phyloP scores from a whole-genome alignment of 1,140 invertebrate species.

The Zaprionus nigranus region DNA sequence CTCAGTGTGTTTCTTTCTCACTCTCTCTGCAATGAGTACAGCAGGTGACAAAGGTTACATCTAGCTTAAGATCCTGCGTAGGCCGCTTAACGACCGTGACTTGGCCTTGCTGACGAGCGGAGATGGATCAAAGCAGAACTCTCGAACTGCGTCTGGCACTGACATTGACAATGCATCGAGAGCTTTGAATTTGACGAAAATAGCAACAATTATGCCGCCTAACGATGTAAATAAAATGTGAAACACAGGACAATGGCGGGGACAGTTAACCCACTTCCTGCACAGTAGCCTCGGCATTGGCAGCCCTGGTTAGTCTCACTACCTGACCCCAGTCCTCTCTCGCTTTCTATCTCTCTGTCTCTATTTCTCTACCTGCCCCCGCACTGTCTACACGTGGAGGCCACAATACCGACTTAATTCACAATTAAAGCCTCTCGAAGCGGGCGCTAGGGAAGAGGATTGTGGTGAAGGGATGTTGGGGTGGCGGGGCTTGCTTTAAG shows the following conservation, averaged over 20 bases:
- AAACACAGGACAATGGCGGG: conserved; percentile 49
- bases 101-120: conserved; percentile 35
- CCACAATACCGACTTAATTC: conserved; percentile 84
- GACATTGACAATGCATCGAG: conserved; percentile 79
- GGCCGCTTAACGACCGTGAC: conserved; percentile 42
- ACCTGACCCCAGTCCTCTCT: neutral
- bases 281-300: conserved; percentile 76
- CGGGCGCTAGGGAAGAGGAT: conserved; percentile 18
- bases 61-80: conserved; percentile 21
- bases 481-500: conserved; percentile 43
- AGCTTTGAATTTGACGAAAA: conserved; percentile 57
- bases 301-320: conserved; percentile 55
- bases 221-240: conserved; percentile 74
- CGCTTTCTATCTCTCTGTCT: neutral
- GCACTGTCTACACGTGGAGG: conserved; percentile 45
- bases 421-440: conserved; percentile 83
- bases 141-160: conserved; percentile 51
- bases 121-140: conserved; percentile 61
- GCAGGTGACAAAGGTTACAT: conserved; percentile 40
- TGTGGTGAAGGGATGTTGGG: neutral
- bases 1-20: conserved; percentile 12
- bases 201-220: conserved; percentile 77
- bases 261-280: conserved; percentile 50
- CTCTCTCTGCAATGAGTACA: conserved; percentile 38
- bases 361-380: neutral